Evolutionary conservation across 2,888 invertebrate genomes (phyloP).

Genomic region (Oscheius sp.): DNA sequence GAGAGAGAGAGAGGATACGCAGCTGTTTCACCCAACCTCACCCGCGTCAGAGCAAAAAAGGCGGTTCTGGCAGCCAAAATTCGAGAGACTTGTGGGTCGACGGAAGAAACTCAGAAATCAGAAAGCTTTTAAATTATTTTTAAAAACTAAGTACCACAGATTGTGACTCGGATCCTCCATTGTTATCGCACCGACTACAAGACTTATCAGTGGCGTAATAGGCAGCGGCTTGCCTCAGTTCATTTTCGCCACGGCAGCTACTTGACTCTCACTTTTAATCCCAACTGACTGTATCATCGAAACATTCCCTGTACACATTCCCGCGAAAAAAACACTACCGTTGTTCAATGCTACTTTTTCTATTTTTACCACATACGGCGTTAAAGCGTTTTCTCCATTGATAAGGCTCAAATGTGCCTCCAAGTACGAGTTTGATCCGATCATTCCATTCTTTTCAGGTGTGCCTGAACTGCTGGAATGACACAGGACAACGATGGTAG

Average conservation of each 20-base stretch:
- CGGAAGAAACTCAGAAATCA: too few species aligned
- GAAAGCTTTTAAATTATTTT: not conserved
- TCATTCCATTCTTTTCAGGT: slow-evolving; percentile 7
- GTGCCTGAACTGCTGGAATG: slow-evolving; percentile 13
- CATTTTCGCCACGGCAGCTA: slow-evolving; percentile 1
- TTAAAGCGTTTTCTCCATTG: not conserved
- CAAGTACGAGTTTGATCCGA: not conserved
- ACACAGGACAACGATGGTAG: slow-evolving; percentile 34
- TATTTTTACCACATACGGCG: not conserved
- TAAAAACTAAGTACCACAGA: slow-evolving; percentile 7
- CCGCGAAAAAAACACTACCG: not conserved
- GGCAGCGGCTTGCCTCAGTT: slow-evolving; percentile 31
- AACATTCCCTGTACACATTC: not conserved
- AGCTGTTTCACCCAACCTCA: too few species aligned
- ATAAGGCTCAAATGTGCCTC: slow-evolving; percentile 14
- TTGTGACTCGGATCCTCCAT: slow-evolving; percentile 21
- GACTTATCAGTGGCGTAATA: slow-evolving; percentile 34
- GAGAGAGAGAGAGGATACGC: too few species aligned
- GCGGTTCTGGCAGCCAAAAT: too few species aligned
- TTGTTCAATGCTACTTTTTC: not conserved
- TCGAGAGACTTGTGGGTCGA: too few species aligned
- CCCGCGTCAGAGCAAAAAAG: too few species aligned
- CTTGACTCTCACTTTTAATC: slow-evolving; percentile 21
- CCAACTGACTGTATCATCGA: not conserved
- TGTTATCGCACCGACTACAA: slow-evolving; percentile 33